Percentiles rank a stretch among this genome's conserved stretches.
These are phyloP conservation scores for Boulengeromyrus knoepffleri DNA, from an alignment of 2,113 vertebrate species.

Conservation along the genomic window DNA sequence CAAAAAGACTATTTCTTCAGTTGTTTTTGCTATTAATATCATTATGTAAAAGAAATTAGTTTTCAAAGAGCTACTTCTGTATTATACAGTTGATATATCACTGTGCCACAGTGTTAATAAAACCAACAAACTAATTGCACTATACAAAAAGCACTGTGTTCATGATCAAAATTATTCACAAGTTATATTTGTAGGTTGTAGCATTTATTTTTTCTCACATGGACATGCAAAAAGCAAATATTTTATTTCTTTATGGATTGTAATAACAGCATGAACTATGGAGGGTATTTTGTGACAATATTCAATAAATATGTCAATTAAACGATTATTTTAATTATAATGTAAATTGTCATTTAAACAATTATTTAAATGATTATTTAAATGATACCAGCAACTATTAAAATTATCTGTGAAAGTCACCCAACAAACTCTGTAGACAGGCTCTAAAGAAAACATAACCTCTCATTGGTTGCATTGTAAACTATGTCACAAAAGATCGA, in stretches of 20 bases:
- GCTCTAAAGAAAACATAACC: no score
- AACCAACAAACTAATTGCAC: neutral
- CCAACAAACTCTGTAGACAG: neutral
- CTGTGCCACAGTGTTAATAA: neutral
- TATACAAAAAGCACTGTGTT: neutral
- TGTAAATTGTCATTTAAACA: neutral
- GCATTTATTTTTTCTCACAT: neutral
- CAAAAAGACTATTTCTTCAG: neutral
- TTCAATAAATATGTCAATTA: neutral
- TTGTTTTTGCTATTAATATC: neutral
- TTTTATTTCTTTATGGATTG: neutral
- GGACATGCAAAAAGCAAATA: neutral
- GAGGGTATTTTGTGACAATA: neutral
- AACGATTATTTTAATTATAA: neutral
- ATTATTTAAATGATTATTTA: neutral
- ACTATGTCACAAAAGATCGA: no score
- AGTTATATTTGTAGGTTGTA: neutral
- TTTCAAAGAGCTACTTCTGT: neutral
- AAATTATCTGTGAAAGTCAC: neutral
- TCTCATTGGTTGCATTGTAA: no score
- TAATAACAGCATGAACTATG: neutral
- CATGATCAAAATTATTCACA: neutral
- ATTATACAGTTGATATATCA: neutral
- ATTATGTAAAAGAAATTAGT: neutral
- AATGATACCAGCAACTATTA: neutral